phyloP scores from a whole-genome alignment of 2,797 vertebrate species.

The Mormyrops attenuatus region DNA sequence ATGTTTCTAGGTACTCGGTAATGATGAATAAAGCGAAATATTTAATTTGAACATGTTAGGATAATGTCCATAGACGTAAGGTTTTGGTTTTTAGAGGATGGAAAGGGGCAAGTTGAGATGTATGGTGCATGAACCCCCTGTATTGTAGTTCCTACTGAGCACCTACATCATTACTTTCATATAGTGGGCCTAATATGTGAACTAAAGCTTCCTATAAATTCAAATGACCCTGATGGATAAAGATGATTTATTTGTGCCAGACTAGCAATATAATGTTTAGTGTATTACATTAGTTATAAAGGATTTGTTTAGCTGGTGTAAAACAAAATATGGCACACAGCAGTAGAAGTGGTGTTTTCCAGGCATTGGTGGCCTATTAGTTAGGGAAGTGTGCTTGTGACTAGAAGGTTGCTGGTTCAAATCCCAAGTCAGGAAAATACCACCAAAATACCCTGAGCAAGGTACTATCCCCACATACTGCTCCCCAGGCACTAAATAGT shows the following conservation, averaged over 20 bases:
- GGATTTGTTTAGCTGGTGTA: neutral
- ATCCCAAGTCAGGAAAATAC: neutral
- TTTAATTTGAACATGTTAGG: neutral
- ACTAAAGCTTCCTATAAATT: neutral
- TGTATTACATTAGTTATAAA: neutral
- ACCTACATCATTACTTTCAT: neutral
- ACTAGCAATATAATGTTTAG: neutral
- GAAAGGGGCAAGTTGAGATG: neutral
- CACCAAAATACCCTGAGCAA: too few species aligned
- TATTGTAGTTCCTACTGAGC: neutral
- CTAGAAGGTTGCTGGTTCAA: neutral
- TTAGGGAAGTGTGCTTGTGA: neutral
- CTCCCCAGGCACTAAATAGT: too few species aligned
- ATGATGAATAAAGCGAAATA: neutral
- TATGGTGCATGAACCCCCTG: neutral
- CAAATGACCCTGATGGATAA: neutral
- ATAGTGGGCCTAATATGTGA: neutral
- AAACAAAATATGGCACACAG: neutral
- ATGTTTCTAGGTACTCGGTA: neutral
- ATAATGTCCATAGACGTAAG: neutral
- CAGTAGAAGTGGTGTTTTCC: neutral
- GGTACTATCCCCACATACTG: too few species aligned
- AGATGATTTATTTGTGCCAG: neutral
- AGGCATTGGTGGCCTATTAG: neutral
- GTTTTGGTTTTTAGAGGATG: neutral